Conservation (phyloP, 2,797 vertebrate genomes). For the Enteromius unitaeniatus region DNA sequence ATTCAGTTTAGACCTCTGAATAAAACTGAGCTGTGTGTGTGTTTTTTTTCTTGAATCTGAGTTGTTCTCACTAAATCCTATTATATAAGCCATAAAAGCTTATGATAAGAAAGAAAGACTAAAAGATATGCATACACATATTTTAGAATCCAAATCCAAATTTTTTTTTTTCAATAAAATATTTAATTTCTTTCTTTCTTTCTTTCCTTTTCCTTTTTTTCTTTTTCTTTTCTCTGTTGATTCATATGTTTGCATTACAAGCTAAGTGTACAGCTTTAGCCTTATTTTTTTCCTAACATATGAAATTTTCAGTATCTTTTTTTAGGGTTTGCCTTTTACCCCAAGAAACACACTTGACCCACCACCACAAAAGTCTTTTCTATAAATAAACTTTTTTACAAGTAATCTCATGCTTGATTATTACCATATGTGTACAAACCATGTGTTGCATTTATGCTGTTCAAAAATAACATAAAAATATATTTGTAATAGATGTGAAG, state of each 20-base stretch:
- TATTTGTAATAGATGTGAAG: not conserved
- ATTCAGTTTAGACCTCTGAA: not conserved
- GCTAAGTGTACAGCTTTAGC: not conserved
- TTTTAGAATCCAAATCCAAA: too few species aligned
- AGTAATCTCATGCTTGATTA: not conserved
- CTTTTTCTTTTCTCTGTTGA: not conserved
- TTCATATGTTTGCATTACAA: not conserved
- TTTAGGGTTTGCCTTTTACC: not conserved
- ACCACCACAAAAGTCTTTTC: not conserved
- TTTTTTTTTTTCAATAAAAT: not conserved
- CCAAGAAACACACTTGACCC: not conserved
- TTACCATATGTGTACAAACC: too few species aligned
- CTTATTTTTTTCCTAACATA: not conserved
- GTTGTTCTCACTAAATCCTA: not conserved
- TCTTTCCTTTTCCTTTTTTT: too few species aligned
- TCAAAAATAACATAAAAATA: not conserved
- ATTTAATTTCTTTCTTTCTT: not conserved
- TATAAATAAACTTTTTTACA: not conserved
- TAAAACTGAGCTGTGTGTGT: not conserved
- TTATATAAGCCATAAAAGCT: not conserved
- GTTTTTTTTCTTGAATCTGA: not conserved
- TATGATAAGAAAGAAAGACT: not conserved
- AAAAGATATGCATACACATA: too few species aligned
- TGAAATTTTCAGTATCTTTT: not conserved
- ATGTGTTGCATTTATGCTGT: not conserved